Conservation (phyloP, 2,888 invertebrate species). For the Leucoma salicis region DNA sequence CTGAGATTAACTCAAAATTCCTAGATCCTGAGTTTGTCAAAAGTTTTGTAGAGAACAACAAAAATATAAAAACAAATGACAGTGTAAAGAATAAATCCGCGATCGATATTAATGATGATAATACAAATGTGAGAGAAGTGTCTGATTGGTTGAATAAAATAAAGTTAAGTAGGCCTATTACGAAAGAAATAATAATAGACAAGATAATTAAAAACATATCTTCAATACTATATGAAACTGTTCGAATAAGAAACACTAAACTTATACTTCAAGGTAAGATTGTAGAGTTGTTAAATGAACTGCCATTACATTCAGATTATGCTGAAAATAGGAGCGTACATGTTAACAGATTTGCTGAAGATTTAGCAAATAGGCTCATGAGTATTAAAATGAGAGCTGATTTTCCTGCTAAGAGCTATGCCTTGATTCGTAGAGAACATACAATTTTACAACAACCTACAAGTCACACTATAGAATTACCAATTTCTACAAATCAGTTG, state of each 20-base stretch:
- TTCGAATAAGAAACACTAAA: slow-evolving; percentile 29
- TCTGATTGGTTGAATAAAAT: slow-evolving; percentile 20
- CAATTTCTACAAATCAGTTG: slow-evolving; percentile 4
- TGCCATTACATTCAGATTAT: slow-evolving; percentile 17
- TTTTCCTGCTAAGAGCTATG: neutral
- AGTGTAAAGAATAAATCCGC: neutral
- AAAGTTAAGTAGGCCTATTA: slow-evolving; percentile 6
- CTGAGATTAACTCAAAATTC: slow-evolving; percentile 29
- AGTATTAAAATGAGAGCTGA: slow-evolving; percentile 18
- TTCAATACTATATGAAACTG: slow-evolving; percentile 13
- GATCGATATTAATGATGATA: neutral
- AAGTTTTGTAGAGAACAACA: neutral
- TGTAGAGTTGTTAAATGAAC: slow-evolving; percentile 31
- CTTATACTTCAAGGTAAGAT: slow-evolving; percentile 39
- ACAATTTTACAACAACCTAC: neutral
- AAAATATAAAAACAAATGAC: neutral
- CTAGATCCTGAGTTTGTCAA: slow-evolving; percentile 1
- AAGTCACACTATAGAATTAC: slow-evolving; percentile 5
- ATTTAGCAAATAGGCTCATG: slow-evolving; percentile 33
- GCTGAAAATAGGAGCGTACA: slow-evolving; percentile 16
- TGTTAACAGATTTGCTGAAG: slow-evolving; percentile 33
- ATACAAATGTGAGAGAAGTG: slow-evolving; percentile 14
- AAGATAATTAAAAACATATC: slow-evolving; percentile 16
- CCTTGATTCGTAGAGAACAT: neutral
- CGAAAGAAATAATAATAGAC: slow-evolving; percentile 4